phyloP scores from a whole-genome alignment of 2,113 vertebrate genomes.

The Sebastes schlegelii region DNA sequence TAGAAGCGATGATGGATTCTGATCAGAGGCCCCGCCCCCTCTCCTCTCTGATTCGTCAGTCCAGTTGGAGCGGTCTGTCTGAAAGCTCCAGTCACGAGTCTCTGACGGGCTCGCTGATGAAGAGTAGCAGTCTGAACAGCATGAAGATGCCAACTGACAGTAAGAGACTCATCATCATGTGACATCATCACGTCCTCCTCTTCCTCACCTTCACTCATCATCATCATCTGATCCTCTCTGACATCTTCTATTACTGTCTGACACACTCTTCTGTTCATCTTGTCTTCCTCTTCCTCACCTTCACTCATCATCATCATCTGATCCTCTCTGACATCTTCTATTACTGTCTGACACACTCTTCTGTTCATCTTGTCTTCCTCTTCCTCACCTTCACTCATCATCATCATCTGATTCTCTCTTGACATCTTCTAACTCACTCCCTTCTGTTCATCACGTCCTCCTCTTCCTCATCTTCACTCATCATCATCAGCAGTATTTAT shows the following conservation, averaged over 20 bases:
- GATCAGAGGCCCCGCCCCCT: constrained; percentile 70
- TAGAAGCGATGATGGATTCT: constrained; percentile 39
- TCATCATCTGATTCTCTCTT: not conserved
- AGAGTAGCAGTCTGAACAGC: constrained; percentile 91
- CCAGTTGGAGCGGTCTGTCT: constrained; percentile 91
- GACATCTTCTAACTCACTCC: not conserved
- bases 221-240: not conserved
- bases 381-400: too few species aligned
- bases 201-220: not conserved
- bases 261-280: too few species aligned
- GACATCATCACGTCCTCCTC: not conserved
- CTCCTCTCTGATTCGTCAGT: constrained; percentile 87
- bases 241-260: not conserved
- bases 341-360: too few species aligned
- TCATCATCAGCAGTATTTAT: too few species aligned
- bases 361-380: constrained; percentile 5
- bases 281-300: not conserved
- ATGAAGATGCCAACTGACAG: constrained; percentile 78
- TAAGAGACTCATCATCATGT: constrained; percentile 57
- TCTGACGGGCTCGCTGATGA: constrained; percentile 83
- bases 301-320: not conserved
- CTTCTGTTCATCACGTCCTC: constrained; percentile 3
- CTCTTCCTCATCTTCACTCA: too few species aligned
- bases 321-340: not conserved
- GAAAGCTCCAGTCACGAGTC: constrained; percentile 84